Evolutionary conservation across 2,797 vertebrate species (phyloP), one percentile per base, ranked within the genome.

Genomic region (Cuculus canorus): DNA sequence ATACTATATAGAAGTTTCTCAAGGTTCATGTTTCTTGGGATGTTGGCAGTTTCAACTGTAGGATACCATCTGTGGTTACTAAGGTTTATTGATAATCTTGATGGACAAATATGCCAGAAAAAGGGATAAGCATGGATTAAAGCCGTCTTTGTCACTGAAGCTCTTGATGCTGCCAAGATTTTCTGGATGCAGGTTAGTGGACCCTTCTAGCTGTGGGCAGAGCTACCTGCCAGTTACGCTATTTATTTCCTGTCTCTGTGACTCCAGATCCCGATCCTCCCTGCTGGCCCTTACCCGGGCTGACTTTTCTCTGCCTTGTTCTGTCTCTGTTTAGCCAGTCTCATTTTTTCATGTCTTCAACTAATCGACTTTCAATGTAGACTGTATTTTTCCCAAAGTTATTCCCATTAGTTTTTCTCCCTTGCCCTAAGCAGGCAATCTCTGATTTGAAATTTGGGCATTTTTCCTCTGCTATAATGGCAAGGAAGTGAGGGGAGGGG

Each of bases 291-390:
- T 48, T 78, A 37, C 15, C 39, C 17, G 6, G 24, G 4, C 11
- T 76, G 39, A 65, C 35, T 72, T 8, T 61, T 18, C 13, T 52
- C 11, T 70, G 0, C 56, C 13, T 54, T 84, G 3, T 37, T 75
- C 25, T 37, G 7, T 64, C 18, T 75, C 19, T 70, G 6, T 56
- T 91, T 66, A 71, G 27, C 14, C 0, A 2, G 15, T 60, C 16
- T 76, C 1, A 4, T 1, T 61, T 70, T 86, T 50, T 80, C 10
- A 19, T 45, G 86, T 78, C 27, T 86, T 86, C 35, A 63, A 18
- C 23, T 3, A 13, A 2, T 11, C 1, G 2, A 13, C 28, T 61
- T 72, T 37, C 27, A 61, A 0, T 35, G 8, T 43, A n/a, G 45
- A 30, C 17, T 3, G 0, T 33, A 25, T 60, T 73, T 73, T 86